Conservation (phyloP, 1,140 invertebrate species). For the Watersipora subatra region DNA sequence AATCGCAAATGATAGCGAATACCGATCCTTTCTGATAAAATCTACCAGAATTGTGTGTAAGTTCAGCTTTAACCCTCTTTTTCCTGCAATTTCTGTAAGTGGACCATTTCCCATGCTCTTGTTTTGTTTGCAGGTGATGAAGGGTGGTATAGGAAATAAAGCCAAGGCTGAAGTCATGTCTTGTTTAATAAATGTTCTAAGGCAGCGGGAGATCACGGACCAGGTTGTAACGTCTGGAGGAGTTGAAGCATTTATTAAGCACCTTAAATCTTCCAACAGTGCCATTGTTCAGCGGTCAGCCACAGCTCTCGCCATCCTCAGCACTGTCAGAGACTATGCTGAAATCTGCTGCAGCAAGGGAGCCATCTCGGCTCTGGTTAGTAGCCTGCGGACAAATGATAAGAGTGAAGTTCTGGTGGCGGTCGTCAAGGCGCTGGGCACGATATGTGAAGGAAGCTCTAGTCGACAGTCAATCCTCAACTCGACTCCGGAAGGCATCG, state of each 20-base stretch:
- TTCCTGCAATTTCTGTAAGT: no score
- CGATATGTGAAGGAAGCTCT: constrained; percentile 18
- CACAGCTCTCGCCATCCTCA: neutral
- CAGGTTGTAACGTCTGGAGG: constrained; percentile 25
- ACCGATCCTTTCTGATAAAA: no score
- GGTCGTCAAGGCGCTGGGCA: constrained; percentile 22
- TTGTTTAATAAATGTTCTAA: constrained; percentile 26
- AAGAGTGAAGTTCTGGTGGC: constrained; percentile 26
- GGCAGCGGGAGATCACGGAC: constrained; percentile 23
- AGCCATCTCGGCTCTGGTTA: constrained; percentile 16
- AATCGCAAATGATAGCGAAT: no score
- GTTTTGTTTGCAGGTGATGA: no score
- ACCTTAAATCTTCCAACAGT: constrained; percentile 22
- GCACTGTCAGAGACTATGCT: constrained; percentile 15
- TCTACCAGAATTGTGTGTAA: no score
- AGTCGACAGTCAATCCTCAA: constrained; percentile 20
- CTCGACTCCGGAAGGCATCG: constrained; percentile 16
- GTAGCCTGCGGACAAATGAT: constrained; percentile 21
- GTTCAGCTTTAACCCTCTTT: no score
- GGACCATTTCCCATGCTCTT: no score
- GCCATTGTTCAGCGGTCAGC: constrained; percentile 22
- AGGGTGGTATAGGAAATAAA: constrained; percentile 19
- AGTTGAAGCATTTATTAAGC: constrained; percentile 20
- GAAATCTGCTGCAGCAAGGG: constrained; percentile 14
- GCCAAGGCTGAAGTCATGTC: constrained; percentile 25